Conservation (phyloP, 2,888 invertebrate species). For the Entomobrya proxima region DNA sequence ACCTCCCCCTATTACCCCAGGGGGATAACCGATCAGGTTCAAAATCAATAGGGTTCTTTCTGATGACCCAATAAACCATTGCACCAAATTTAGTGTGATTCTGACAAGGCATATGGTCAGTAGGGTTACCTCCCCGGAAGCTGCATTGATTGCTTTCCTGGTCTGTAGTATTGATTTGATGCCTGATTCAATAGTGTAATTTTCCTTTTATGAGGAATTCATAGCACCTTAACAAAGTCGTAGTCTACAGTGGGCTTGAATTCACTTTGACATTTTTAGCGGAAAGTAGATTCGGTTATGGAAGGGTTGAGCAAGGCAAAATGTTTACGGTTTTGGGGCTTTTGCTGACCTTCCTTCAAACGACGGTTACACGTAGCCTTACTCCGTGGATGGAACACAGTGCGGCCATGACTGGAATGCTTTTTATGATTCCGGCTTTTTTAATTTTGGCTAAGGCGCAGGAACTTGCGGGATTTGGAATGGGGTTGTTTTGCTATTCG, state of each 20-base stretch:
- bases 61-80: no score
- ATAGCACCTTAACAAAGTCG: no score
- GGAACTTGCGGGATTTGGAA: slow-evolving; percentile 82
- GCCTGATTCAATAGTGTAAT: no score
- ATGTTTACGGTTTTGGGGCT: slow-evolving; percentile 97
- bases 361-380: slow-evolving; percentile 90
- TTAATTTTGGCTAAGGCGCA: slow-evolving; percentile 79
- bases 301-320: slow-evolving; percentile 97
- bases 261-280: slow-evolving; percentile 98
- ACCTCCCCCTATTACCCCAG: no score
- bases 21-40: no score
- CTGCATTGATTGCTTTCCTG: no score
- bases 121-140: no score
- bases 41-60: no score
- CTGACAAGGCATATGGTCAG: no score
- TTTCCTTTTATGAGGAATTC: no score
- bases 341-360: slow-evolving; percentile 94
- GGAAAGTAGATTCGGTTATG: slow-evolving; percentile 88
- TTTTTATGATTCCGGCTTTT: slow-evolving; percentile 80
- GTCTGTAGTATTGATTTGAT: no score
- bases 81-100: no score
- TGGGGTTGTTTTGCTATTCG: slow-evolving; percentile 83
- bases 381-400: slow-evolving; percentile 79
- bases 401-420: slow-evolving; percentile 81
- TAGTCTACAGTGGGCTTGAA: slow-evolving; percentile 97